Base-by-base conservation (phyloP, 2,797 vertebrate genomes). In the Scomberomorus guttatus region DNA sequence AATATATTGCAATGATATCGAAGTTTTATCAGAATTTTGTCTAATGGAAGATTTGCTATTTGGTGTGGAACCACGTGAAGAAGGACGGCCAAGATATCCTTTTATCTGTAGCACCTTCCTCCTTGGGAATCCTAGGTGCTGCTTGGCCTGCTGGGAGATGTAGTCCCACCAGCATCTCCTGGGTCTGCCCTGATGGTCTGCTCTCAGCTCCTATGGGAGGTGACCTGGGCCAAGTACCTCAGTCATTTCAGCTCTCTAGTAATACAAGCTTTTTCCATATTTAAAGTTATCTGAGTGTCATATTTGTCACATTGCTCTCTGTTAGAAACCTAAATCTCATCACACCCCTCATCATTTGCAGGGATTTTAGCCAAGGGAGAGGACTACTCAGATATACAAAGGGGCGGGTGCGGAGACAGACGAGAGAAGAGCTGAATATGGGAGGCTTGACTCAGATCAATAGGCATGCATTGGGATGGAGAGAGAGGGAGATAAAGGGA, bases 381-480 rank as follows among this genome's bases (percentile, higher is more conserved):
- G 22, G 29, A 34, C 32, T 6, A 51, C 17, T 56, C 25, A 37
- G 22, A 66, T 76, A 58, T 8, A 75, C 22, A 83, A 72, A 56
- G 50, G 54, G 44, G 42, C 27, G 4, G 39, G 37, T 73, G 44
- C 50, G 56, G 17, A 11, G 39, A 54, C 52, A 48, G 67, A 64
- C 22, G 51, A 46, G 58, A 29, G 0, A 20, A n/a, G n/a, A 64
- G 44, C 51, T 55, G 46, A 77, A 64, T 77, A 79, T 77, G 56
- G 46, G 68, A 75, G 65, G 57, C 69, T 81, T 37, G 66, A 68
- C 78, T 83, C 67, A 5, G 75, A 89, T 93, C 89, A 72, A 87
- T 90, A 77, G 24, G n/a, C 44, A 81, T 81, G 57, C 77, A 75
- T 65, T 71, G 42, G 57, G 54, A 84, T 80, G 55, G 52, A 72